Conservation (phyloP, 2,797 vertebrate genomes). For the Dendrocincla tyrannina region DNA sequence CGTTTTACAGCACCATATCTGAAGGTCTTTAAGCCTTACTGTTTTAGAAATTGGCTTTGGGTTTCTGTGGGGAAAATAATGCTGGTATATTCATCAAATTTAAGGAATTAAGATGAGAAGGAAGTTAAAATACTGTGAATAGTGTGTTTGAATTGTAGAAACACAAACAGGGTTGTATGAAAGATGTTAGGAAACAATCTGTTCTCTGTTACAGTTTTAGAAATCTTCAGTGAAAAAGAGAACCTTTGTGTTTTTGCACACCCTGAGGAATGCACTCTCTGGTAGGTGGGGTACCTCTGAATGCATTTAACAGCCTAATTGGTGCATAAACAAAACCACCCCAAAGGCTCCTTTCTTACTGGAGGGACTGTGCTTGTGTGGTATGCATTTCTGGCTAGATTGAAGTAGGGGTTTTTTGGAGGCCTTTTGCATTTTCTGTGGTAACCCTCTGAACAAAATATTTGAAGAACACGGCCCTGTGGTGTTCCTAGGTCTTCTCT, state of each 20-base stretch:
- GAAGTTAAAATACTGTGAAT: background rate
- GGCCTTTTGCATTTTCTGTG: constrained; percentile 2
- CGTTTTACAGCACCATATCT: background rate
- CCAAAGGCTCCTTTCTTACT: constrained; percentile 21
- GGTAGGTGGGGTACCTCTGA: constrained; percentile 42
- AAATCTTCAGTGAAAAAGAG: background rate
- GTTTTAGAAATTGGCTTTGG: background rate
- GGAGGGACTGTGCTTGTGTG: background rate
- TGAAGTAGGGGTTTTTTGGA: background rate
- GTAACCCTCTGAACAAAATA: background rate
- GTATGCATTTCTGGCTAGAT: constrained; percentile 15
- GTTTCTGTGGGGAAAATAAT: background rate
- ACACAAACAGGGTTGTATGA: background rate
- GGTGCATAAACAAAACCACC: background rate
- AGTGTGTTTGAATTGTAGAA: constrained; percentile 27
- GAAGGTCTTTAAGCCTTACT: background rate
- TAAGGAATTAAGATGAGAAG: background rate
- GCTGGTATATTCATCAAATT: background rate
- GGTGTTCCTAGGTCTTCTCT: background rate
- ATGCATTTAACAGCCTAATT: background rate
- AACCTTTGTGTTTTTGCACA: background rate
- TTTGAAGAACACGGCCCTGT: background rate
- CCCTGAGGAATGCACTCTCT: background rate
- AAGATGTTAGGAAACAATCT: constrained; percentile 10
- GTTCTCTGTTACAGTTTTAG: background rate